Conservation (phyloP, 2,888 invertebrate species). For the Gymnosoma rotundatum region DNA sequence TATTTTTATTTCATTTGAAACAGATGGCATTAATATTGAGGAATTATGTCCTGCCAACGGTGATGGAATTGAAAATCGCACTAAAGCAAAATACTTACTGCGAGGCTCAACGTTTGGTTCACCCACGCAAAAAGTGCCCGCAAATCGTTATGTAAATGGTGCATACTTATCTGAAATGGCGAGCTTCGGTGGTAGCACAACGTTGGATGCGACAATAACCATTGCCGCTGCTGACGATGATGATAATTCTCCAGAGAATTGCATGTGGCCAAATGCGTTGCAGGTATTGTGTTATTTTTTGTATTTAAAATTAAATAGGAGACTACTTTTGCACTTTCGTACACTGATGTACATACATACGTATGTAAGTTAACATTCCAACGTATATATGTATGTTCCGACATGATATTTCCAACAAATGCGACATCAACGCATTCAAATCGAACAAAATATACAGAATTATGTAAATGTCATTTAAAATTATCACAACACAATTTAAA, state of each 20-base stretch:
- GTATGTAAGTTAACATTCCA: conserved; percentile 5
- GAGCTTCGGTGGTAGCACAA: conserved; percentile 56
- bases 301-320: neutral
- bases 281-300: conserved; percentile 85
- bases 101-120: conserved; percentile 80
- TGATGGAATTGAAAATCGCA: conserved; percentile 75
- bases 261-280: conserved; percentile 89
- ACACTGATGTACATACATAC: too few species aligned
- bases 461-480: conserved; percentile 61
- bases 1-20: conserved; percentile 54
- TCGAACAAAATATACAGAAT: conserved; percentile 41
- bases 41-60: conserved; percentile 78
- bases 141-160: conserved; percentile 77
- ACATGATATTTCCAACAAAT: conserved; percentile 48
- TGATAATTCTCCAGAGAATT: conserved; percentile 81
- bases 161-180: conserved; percentile 72
- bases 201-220: conserved; percentile 60
- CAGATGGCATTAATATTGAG: conserved; percentile 81
- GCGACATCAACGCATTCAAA: conserved; percentile 50
- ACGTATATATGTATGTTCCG: neutral
- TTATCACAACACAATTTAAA: conserved; percentile 61
- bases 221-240: conserved; percentile 71
- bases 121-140: conserved; percentile 76
- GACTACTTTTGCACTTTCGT: neutral
- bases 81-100: conserved; percentile 78